Base-by-base conservation (phyloP, 1,140 invertebrate genomes). In the Drosophila ohnishii region DNA sequence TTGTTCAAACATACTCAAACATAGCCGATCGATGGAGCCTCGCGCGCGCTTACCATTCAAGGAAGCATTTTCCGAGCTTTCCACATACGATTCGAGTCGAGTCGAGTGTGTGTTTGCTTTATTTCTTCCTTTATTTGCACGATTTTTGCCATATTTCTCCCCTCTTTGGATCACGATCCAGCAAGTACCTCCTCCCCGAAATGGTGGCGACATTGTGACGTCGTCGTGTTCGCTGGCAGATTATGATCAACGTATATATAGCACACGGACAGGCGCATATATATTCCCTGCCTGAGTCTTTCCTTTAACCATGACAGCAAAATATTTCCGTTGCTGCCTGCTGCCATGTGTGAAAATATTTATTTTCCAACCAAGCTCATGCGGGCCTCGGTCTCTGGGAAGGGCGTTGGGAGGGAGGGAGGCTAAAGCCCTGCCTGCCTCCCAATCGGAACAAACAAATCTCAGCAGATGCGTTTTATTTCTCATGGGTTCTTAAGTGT, bases 1-100 rank as follows among this genome's bases (percentile, higher is more conserved):
- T 87, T 87, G 83, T 87, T 84, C 66, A 84, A 87, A 72, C 85
- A 88, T 75, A 85, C 81, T 80, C 76, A 74, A 79, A 83, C 80
- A 84, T 75, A 77, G 50, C 19, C 57, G 30, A 16, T 37, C 34
- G 56, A 37, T 55, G 56, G 13, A 40, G 19, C n/a, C 51, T 40
- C 51, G 39, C 30, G 47, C 34, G 39, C 40, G 25, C 25, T 6
- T 63, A 76, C 73, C 73, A 55, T 76, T 76, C 73, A 76, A 76
- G 73, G 73, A 76, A 76, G 73, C 73, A 67, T 76, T 76, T 76
- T 75, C 73, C 73, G 47, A 67, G 72, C 64, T 76, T 76, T 76
- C 62, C 73, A 75, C 73, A 58, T 75, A 66, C 40, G 53, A 39
- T 42, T 42, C 44, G 32, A 67, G 55, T 34, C 14, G 42, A 28